Percentiles rank a stretch among this genome's conserved stretches.
These are phyloP conservation scores for Trilocha varians DNA, from an alignment of 2,888 invertebrate species.

Conservation along the genomic window DNA sequence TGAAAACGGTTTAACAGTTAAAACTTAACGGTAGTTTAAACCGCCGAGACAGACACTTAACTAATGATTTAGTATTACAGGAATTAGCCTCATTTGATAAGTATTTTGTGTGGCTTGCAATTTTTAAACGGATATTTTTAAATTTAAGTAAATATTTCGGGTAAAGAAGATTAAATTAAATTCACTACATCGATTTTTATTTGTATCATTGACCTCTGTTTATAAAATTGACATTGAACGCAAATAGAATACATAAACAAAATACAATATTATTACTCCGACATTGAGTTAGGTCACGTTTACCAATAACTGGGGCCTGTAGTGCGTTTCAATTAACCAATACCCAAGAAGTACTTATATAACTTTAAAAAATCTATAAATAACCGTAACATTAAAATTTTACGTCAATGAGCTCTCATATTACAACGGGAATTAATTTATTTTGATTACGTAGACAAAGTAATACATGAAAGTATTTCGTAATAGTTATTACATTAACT, in stretches of 20 bases:
- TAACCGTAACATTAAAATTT: too few species aligned
- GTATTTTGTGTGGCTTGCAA: too few species aligned
- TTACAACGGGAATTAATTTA: too few species aligned
- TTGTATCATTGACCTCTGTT: constrained; percentile 11
- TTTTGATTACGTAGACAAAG: too few species aligned
- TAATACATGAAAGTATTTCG: too few species aligned
- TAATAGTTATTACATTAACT: too few species aligned
- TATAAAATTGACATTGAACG: constrained; percentile 15
- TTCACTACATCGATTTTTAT: neutral
- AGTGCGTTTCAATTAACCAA: constrained; percentile 7
- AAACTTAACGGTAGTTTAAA: constrained; percentile 24
- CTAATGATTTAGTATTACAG: too few species aligned
- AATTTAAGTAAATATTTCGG: too few species aligned
- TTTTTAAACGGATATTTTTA: too few species aligned
- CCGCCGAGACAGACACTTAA: constrained; percentile 21
- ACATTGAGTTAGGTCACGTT: constrained; percentile 28
- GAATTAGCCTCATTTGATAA: too few species aligned
- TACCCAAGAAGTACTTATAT: neutral
- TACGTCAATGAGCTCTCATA: too few species aligned
- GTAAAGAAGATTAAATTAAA: too few species aligned
- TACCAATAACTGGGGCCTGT: constrained; percentile 4
- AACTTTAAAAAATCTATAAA: neutral
- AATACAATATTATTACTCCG: constrained; percentile 11
- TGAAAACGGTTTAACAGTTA: constrained; percentile 16
- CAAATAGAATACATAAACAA: constrained; percentile 11